Conservation (phyloP, 2,888 invertebrate species). For the Pantelozetes paolii region DNA sequence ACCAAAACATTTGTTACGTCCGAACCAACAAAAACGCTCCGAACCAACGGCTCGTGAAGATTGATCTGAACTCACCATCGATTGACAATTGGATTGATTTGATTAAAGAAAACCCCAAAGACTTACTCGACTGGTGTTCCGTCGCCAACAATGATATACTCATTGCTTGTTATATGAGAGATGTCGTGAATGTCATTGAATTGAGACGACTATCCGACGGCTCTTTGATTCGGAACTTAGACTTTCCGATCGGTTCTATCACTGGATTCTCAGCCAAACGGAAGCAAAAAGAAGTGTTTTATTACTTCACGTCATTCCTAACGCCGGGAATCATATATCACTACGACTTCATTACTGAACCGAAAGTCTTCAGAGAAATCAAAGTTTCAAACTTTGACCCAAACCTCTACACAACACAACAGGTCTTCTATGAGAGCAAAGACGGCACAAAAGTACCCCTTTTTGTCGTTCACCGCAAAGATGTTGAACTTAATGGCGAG, state of each 20-base stretch:
- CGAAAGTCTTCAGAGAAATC: slow-evolving; percentile 71
- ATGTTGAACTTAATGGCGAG: slow-evolving; percentile 63
- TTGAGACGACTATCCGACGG: slow-evolving; percentile 37
- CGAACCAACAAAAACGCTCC: slow-evolving; percentile 90
- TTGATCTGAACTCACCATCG: slow-evolving; percentile 55
- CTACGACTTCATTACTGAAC: slow-evolving; percentile 69
- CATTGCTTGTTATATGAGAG: slow-evolving; percentile 79
- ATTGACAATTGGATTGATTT: slow-evolving; percentile 73
- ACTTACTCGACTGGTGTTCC: slow-evolving; percentile 84
- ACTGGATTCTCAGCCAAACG: slow-evolving; percentile 78
- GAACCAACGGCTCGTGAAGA: slow-evolving; percentile 78
- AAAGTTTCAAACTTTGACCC: slow-evolving; percentile 75
- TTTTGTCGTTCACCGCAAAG: slow-evolving; percentile 68
- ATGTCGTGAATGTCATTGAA: slow-evolving; percentile 60
- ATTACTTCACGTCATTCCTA: slow-evolving; percentile 87
- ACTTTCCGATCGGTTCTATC: slow-evolving; percentile 66
- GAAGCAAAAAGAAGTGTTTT: slow-evolving; percentile 82
- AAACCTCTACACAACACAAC: slow-evolving; percentile 72
- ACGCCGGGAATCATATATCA: slow-evolving; percentile 82
- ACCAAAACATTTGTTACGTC: slow-evolving; percentile 73
- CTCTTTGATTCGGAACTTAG: slow-evolving; percentile 32
- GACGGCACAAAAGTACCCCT: slow-evolving; percentile 92
- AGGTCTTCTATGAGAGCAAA: slow-evolving; percentile 86
- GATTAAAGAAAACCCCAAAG: slow-evolving; percentile 73
- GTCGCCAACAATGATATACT: slow-evolving; percentile 76